These are phyloP conservation scores for Copsychus sechellarum DNA, from an alignment of 2,113 vertebrate genomes.

Conservation along the genomic window DNA sequence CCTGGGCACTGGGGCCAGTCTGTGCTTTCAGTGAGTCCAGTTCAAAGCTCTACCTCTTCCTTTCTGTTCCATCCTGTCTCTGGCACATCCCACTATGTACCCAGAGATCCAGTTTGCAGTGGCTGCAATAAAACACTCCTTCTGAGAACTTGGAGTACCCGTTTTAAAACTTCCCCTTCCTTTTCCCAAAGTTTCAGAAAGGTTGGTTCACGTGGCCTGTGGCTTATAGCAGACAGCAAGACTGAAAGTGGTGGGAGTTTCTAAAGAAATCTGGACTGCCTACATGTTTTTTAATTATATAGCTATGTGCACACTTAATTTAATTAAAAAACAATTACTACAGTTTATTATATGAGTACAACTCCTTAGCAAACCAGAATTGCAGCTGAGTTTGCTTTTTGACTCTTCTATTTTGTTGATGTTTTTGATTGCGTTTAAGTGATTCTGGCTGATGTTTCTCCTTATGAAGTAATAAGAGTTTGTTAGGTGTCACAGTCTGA, in stretches of 20 bases:
- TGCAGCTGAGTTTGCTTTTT: background rate
- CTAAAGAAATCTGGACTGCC: background rate
- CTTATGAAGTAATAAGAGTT: background rate
- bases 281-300: background rate
- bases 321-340: constrained; percentile 31
- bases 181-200: background rate
- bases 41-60: background rate
- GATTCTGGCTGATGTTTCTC: background rate
- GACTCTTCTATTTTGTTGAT: background rate
- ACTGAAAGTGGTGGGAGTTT: background rate
- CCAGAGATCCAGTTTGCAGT: background rate
- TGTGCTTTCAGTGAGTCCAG: background rate
- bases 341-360: background rate
- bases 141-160: background rate
- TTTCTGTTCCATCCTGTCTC: background rate
- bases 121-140: background rate
- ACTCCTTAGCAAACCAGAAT: background rate
- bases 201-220: background rate
- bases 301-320: background rate
- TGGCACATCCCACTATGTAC: background rate
- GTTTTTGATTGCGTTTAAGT: background rate
- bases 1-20: background rate
- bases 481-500: too few relatives aligned
- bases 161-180: background rate
- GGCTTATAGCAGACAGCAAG: background rate